Evolutionary conservation across 2,113 vertebrate genomes (phyloP).

Genomic region (Holacanthus passer): DNA sequence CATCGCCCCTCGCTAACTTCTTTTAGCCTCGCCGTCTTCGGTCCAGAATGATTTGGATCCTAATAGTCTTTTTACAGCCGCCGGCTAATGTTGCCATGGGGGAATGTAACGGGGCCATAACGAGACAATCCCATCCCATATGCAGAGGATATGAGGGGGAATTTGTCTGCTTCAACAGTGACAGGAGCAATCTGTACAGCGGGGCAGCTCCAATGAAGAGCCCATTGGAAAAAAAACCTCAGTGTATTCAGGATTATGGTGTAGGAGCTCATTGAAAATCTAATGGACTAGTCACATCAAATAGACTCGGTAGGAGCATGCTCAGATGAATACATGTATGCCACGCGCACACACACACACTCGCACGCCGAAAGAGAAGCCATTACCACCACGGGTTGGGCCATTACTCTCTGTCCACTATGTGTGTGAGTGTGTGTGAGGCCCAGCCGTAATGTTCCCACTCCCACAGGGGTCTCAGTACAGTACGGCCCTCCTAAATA

Average conservation of each 20-base stretch:
- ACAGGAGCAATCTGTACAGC: conserved; percentile 75
- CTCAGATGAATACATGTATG: conserved; percentile 64
- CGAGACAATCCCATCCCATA: conserved; percentile 74
- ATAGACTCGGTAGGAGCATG: conserved; percentile 71
- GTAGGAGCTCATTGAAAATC: conserved; percentile 77
- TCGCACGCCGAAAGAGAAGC: conserved; percentile 59
- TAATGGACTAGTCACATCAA: conserved; percentile 82
- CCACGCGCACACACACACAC: conserved; percentile 45
- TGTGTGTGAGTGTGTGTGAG: conserved; percentile 37
- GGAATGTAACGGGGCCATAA: conserved; percentile 75
- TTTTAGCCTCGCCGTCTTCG: conserved; percentile 42
- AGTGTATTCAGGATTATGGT: conserved; percentile 77
- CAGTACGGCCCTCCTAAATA: conserved; percentile 64
- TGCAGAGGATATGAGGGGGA: conserved; percentile 70
- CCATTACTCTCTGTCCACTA: conserved; percentile 83
- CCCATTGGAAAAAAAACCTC: conserved; percentile 4
- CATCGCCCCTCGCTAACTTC: conserved; percentile 54
- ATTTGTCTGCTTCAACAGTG: conserved; percentile 79
- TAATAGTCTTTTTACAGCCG: conserved; percentile 82
- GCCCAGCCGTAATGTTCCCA: conserved; percentile 57
- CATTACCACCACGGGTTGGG: conserved; percentile 77
- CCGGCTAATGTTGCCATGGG: conserved; percentile 77
- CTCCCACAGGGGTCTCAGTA: conserved; percentile 63
- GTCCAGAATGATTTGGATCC: conserved; percentile 74
- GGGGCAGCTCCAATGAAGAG: conserved; percentile 76